These are phyloP conservation scores for Cheilosia vulpina DNA, from an alignment of 2,888 invertebrate genomes.

Conservation along the genomic window DNA sequence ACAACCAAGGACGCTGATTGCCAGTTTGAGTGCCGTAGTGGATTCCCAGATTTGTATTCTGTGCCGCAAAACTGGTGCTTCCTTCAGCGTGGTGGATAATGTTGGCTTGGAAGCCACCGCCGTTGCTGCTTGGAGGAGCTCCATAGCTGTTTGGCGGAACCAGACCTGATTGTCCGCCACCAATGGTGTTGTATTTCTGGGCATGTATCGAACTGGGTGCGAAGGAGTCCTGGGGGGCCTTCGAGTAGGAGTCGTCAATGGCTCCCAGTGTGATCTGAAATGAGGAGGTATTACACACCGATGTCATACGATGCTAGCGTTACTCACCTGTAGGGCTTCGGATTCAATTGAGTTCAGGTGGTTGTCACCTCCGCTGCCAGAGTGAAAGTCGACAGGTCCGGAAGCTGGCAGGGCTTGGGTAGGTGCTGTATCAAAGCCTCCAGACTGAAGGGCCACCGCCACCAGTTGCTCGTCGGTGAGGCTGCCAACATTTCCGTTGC, in stretches of 20 bases:
- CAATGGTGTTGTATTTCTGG: constrained; percentile 79
- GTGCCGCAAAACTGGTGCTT: constrained; percentile 58
- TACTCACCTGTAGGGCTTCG: constrained; percentile 78
- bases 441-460: constrained; percentile 81
- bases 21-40: constrained; percentile 80
- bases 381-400: constrained; percentile 77
- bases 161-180: constrained; percentile 56
- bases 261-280: constrained; percentile 80
- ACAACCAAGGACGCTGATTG: constrained; percentile 79
- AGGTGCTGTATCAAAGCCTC: constrained; percentile 72
- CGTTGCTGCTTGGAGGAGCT: constrained; percentile 83
- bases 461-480: constrained; percentile 82
- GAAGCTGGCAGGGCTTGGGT: constrained; percentile 75
- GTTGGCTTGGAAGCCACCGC: constrained; percentile 40
- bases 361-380: constrained; percentile 67
- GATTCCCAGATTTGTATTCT: constrained; percentile 78
- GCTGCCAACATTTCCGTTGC: constrained; percentile 76
- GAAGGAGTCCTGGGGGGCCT: constrained; percentile 84
- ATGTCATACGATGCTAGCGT: neutral
- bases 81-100: constrained; percentile 58
- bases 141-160: constrained; percentile 87
- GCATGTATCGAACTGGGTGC: constrained; percentile 80
- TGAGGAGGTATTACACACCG: constrained; percentile 79
- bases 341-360: constrained; percentile 78
- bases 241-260: constrained; percentile 81